These are phyloP conservation scores for Sebastes nivosus DNA, from an alignment of 2,797 vertebrate genomes.

Conservation along the genomic window DNA sequence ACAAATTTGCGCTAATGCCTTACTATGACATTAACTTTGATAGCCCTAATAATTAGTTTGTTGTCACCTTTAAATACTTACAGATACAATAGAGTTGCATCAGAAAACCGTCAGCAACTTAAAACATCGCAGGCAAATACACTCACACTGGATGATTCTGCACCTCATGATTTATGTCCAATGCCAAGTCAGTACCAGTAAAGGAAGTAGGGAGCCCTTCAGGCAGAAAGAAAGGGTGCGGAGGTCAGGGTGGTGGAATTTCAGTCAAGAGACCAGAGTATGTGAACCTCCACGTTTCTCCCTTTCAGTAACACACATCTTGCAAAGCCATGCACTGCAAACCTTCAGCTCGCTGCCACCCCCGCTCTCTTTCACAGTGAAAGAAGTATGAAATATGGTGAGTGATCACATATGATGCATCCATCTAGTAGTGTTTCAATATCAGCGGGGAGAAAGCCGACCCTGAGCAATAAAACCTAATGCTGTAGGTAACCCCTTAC, in stretches of 20 bases:
- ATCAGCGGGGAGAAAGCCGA: neutral
- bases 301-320: neutral
- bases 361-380: neutral
- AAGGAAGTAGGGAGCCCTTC: neutral
- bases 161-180: neutral
- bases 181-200: neutral
- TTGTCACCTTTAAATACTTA: neutral
- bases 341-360: neutral
- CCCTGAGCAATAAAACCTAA: neutral
- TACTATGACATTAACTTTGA: too few relatives aligned
- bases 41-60: too few relatives aligned
- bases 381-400: neutral
- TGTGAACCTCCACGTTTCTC: neutral
- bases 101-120: neutral
- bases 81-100: neutral
- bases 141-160: neutral
- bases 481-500: neutral
- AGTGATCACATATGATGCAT: neutral
- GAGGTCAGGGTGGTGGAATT: neutral
- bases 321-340: neutral
- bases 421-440: neutral
- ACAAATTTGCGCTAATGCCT: too few relatives aligned
- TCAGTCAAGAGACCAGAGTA: neutral
- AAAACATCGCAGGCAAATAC: neutral
- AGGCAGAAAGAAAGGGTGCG: neutral